Evolutionary conservation across 2,113 vertebrate species (phyloP).

Genomic region (Forbesichthys papilliferus): DNA sequence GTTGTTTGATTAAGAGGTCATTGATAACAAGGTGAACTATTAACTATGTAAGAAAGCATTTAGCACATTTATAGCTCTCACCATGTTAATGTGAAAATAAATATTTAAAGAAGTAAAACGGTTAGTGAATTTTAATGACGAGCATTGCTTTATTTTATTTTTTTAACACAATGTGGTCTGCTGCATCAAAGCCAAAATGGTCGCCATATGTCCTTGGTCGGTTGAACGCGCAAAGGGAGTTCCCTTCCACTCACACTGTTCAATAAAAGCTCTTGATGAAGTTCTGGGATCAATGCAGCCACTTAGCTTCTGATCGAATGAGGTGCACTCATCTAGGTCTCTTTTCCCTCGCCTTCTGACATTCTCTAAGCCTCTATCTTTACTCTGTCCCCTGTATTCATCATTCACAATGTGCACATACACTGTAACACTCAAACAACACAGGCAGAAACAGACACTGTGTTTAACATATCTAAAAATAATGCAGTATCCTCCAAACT

Average conservation of each 20-base stretch:
- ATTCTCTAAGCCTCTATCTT: background rate
- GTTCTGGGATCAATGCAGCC: slow-evolving; percentile 47
- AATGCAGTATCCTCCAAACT: background rate
- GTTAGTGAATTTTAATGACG: too few relatives aligned
- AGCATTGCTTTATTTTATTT: too few relatives aligned
- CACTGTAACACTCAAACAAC: slow-evolving; percentile 13
- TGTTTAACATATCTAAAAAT: slow-evolving; percentile 2
- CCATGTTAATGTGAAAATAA: background rate
- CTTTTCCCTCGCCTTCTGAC: background rate
- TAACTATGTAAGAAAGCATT: slow-evolving; percentile 11
- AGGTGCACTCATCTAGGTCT: slow-evolving; percentile 3
- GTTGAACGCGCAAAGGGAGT: background rate
- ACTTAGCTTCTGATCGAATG: slow-evolving; percentile 47
- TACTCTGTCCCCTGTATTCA: background rate
- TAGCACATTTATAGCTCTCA: background rate
- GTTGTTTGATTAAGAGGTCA: slow-evolving; percentile 23
- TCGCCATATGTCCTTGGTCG: background rate
- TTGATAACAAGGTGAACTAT: slow-evolving; percentile 9
- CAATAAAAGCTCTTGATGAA: slow-evolving; percentile 46
- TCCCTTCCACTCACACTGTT: background rate
- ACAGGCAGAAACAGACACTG: slow-evolving; percentile 11
- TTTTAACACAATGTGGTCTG: too few relatives aligned
- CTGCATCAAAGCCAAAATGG: background rate
- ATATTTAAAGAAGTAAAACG: too few relatives aligned
- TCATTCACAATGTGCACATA: slow-evolving; percentile 13